phyloP scores from a whole-genome alignment of 23 tunicate genomes.

The Halocynthia roretzi region DNA sequence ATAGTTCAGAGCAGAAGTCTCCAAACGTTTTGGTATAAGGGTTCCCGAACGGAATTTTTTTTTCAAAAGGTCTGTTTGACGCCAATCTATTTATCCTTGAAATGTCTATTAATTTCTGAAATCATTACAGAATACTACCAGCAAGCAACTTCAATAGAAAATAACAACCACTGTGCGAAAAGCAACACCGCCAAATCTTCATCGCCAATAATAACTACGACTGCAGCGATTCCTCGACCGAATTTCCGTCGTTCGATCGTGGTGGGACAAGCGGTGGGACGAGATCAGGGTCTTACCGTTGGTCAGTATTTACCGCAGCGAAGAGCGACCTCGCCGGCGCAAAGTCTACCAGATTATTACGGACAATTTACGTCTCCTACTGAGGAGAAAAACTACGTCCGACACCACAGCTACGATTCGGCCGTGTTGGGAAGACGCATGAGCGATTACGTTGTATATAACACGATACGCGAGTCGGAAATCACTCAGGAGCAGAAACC shows the following conservation, averaged over 20 bases:
- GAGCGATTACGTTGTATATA: neutral
- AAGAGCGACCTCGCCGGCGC: slow-evolving; percentile 11
- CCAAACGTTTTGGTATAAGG: too few relatives aligned
- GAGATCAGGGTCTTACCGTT: neutral
- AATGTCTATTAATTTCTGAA: too few relatives aligned
- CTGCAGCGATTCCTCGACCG: neutral
- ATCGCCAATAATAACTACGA: neutral
- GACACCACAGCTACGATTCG: slow-evolving; percentile 3
- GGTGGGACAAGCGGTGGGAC: slow-evolving; percentile 1
- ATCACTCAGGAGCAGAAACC: neutral
- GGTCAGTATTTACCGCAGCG: neutral
- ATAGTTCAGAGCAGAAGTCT: too few relatives aligned
- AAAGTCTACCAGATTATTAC: neutral
- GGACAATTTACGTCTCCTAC: slow-evolving; percentile 1
- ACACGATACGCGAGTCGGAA: neutral
- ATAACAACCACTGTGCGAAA: too few relatives aligned
- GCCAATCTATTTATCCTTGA: too few relatives aligned
- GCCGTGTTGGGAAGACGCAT: neutral
- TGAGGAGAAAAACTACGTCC: neutral
- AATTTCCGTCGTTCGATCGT: neutral
- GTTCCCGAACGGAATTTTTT: too few relatives aligned
- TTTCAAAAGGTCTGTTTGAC: too few relatives aligned
- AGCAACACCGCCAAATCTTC: too few relatives aligned
- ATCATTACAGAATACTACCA: too few relatives aligned
- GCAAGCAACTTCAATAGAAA: too few relatives aligned